Evolutionary conservation across 2,113 vertebrate species (phyloP).

Genomic region (Gopherus evgoodei): DNA sequence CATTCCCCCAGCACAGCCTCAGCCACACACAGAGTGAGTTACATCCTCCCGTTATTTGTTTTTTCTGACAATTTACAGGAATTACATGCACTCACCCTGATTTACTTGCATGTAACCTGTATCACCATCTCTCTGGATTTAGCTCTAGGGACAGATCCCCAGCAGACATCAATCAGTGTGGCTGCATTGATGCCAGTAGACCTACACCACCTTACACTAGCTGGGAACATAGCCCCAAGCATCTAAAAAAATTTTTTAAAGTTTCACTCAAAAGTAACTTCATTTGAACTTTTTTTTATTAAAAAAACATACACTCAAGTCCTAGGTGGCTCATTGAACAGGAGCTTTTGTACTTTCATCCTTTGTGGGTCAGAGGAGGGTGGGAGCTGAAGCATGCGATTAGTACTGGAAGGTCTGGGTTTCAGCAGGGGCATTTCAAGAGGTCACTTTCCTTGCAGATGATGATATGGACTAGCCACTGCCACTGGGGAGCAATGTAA

Average conservation of each 20-base stretch:
- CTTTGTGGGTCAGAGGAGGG: background rate
- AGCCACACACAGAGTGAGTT: background rate
- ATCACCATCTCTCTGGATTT: background rate
- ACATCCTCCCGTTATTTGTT: background rate
- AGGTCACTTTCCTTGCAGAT: background rate
- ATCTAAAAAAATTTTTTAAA: background rate
- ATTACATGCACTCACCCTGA: background rate
- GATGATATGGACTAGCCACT: background rate
- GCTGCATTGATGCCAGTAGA: background rate
- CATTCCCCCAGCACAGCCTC: background rate
- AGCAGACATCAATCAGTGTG: background rate
- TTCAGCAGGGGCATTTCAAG: background rate
- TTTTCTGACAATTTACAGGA: background rate
- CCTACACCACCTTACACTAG: background rate
- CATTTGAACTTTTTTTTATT: background rate
- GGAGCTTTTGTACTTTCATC: background rate
- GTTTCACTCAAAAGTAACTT: background rate
- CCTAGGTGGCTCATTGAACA: background rate
- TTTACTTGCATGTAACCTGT: background rate
- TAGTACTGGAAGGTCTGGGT: background rate
- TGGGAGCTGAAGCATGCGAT: background rate
- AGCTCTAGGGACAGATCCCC: background rate
- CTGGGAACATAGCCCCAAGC: background rate
- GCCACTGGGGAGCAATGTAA: background rate
- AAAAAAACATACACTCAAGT: background rate